Evolutionary conservation across 2,113 vertebrate genomes (phyloP).

Genomic region (Pelvicachromis taeniatus): DNA sequence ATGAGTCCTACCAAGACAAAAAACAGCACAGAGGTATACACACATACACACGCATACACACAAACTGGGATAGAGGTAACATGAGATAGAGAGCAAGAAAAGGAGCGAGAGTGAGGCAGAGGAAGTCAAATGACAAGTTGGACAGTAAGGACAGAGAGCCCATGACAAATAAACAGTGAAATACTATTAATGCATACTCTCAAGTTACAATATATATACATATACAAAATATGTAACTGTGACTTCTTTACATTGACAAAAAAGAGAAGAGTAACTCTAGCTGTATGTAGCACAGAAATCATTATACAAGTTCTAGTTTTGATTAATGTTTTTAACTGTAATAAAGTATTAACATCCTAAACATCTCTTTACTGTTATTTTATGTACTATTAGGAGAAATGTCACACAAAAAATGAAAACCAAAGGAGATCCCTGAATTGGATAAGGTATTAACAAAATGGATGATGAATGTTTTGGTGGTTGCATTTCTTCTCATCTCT

Average conservation of each 20-base stretch:
- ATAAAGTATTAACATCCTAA: background rate
- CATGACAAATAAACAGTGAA: background rate
- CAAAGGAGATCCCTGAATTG: background rate
- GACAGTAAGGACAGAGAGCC: background rate
- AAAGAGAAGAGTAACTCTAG: background rate
- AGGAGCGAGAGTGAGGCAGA: background rate
- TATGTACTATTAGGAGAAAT: background rate
- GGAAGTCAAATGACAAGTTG: background rate
- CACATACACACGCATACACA: background rate
- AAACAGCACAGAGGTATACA: background rate
- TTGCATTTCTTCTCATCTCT: background rate
- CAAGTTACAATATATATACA: background rate
- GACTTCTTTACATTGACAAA: background rate
- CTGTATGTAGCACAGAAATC: background rate
- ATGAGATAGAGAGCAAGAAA: background rate
- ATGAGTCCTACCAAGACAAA: background rate
- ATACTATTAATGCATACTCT: fast-evolving
- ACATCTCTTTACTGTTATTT: background rate
- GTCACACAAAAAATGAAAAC: background rate
- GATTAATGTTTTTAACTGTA: background rate
- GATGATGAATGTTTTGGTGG: background rate
- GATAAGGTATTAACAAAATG: background rate
- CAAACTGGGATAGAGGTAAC: background rate
- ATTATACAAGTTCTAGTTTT: background rate
- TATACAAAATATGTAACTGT: background rate